Conservation (phyloP, 35 echinoderm and acorn worm species). For the Lytechinus pictus region DNA sequence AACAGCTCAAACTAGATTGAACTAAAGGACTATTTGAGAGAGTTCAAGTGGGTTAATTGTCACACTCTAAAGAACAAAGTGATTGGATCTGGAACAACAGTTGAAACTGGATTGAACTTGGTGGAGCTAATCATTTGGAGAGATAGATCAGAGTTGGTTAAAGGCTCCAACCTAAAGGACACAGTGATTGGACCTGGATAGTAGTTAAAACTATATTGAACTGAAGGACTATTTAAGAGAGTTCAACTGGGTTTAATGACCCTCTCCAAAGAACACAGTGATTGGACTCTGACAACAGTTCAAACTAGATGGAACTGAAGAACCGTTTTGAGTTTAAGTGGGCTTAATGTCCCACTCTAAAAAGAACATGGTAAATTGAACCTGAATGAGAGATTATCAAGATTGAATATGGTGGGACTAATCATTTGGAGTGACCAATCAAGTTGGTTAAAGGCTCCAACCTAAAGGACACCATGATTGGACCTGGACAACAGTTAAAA, state of each 20-base stretch:
- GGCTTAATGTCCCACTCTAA: too few species aligned
- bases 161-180: constrained; percentile 52
- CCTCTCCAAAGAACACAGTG: too few species aligned
- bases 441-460: constrained; percentile 50
- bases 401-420: neutral
- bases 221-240: too few species aligned
- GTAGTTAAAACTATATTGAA: constrained; percentile 35
- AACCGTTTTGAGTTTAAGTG: too few species aligned
- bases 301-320: too few species aligned
- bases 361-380: too few species aligned
- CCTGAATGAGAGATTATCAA: too few species aligned
- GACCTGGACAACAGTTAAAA: constrained; percentile 54
- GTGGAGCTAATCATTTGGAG: neutral
- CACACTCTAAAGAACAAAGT: neutral
- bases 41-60: too few species aligned
- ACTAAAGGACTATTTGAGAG: neutral
- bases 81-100: neutral
- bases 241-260: too few species aligned
- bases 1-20: constrained; percentile 55
- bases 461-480: constrained; percentile 45
- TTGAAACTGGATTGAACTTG: neutral
- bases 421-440: too few species aligned
- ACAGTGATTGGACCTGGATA: constrained; percentile 54
- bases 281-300: too few species aligned
- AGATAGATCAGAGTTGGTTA: constrained; percentile 2